Evolutionary conservation across 2,797 vertebrate species (phyloP).

Genomic region (Bufotes viridis): DNA sequence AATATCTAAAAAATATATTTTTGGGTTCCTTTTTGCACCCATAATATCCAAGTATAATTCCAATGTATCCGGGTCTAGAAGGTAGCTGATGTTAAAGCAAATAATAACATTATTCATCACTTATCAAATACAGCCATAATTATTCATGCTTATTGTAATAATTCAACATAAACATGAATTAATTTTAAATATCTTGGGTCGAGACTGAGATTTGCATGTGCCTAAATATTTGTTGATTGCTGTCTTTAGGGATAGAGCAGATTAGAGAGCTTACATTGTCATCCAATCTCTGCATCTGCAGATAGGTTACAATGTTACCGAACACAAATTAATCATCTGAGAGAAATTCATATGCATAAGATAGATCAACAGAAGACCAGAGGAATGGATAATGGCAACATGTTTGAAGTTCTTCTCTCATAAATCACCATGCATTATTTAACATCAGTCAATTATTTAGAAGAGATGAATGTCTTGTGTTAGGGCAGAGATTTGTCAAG

Average conservation of each 20-base stretch:
- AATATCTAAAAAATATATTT: background rate
- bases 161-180: conserved; percentile 26
- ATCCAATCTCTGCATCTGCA: conserved; percentile 42
- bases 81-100: background rate
- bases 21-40: background rate
- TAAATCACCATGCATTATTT: conserved; percentile 56
- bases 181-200: conserved; percentile 15
- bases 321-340: conserved; percentile 48
- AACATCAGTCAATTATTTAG: conserved; percentile 50
- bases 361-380: conserved; percentile 40
- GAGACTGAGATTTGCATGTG: conserved; percentile 41
- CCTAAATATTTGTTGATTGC: conserved; percentile 57
- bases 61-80: background rate
- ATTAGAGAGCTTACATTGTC: conserved; percentile 57
- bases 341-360: conserved; percentile 57
- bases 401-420: conserved; percentile 52
- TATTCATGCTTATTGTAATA: conserved; percentile 4
- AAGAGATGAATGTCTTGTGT: conserved; percentile 26
- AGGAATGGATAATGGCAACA: conserved; percentile 44
- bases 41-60: background rate
- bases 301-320: conserved; percentile 52
- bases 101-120: background rate
- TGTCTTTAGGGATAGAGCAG: conserved; percentile 52
- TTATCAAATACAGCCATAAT: background rate
- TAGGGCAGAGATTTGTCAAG: background rate